Base-by-base conservation (phyloP, 2,888 invertebrate genomes). In the Reticulitermes lucifugus region DNA sequence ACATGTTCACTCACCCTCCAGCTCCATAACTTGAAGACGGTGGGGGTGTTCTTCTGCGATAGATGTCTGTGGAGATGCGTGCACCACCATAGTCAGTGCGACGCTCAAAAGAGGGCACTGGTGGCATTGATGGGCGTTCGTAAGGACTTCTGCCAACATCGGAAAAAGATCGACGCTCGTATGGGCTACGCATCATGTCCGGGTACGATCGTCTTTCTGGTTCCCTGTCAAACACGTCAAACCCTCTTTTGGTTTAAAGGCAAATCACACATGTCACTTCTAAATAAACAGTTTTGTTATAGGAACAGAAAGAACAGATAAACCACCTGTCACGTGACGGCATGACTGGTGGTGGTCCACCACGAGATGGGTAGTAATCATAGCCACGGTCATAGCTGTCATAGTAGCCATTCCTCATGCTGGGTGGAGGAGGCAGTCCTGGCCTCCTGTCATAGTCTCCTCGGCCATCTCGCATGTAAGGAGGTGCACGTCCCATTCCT, bases 401-500 rank as follows among this genome's bases (percentile, higher is more conserved):
- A 79, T 88, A 88, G 71, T 87, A 88, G 25, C 88, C 88, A 86
- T 88, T 88, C 75, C 88, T 85, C 86, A 88, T 87, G n/a, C 87
- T 85, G 25, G 86, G 87, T 59, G 87, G 87, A 65, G 87, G 87
- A 21, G 87, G 88, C 55, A 87, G 84, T 43, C 87, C 87, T 2
- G 88, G 88, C 77, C 88, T 85, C 18, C 88, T 86, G 77, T 89
- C 88, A 85, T 88, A 88, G 41, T 89, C 89, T 43, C 88, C 88
- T 71, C 88, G 86, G 35, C 86, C 86, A 84, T 87, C 86, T 55
- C 88, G 86, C 79, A 87, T 87, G 85, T 88, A 88, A 1, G 88
- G 88, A 35, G 88, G 88, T 55, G 88, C 89, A 88, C 91, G 90
- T 88, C 91, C 90, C 88, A 87, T 86, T 12, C 86, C 83, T 29